Percentiles rank a stretch among this genome's conserved stretches.
phyloP scores from a whole-genome alignment of 2,113 vertebrate species.

The Hippocampus zosterae region DNA sequence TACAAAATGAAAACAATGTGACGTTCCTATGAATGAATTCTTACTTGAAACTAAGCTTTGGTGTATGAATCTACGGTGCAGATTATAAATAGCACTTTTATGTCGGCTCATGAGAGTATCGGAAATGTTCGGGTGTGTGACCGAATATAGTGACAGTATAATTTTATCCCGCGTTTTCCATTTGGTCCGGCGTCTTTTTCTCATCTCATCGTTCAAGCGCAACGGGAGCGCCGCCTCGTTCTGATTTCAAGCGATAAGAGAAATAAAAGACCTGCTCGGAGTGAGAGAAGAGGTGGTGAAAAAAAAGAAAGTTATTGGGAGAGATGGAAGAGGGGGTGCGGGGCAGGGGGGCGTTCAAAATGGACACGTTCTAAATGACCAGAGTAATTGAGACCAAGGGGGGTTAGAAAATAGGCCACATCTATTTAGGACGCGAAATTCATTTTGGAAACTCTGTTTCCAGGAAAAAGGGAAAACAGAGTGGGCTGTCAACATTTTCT shows the following conservation, averaged over 20 bases:
- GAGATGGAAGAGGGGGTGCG: no score
- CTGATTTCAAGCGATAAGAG: constrained; percentile 5
- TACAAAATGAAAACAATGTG: no score
- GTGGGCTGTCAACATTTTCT: constrained; percentile 51
- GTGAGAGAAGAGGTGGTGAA: constrained; percentile 14
- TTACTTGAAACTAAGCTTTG: no score
- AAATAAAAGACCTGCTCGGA: constrained; percentile 16
- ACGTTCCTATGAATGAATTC: no score
- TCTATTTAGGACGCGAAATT: constrained; percentile 64
- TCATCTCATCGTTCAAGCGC: neutral
- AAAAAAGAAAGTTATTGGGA: constrained; percentile 51
- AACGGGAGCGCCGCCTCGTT: constrained; percentile 17
- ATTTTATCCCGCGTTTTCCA: neutral
- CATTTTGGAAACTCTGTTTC: constrained; percentile 20
- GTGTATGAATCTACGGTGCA: no score
- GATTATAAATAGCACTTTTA: no score
- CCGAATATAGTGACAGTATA: neutral
- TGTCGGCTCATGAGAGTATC: no score
- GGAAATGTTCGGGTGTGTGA: neutral
- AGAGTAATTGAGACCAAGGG: constrained; percentile 63
- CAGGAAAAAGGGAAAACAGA: constrained; percentile 48
- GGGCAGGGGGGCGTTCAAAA: constrained; percentile 56
- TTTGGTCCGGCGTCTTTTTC: neutral
- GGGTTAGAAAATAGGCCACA: constrained; percentile 70
- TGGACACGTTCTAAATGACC: constrained; percentile 59